Percentiles rank a stretch among this genome's conserved stretches.
phyloP scores from a whole-genome alignment of 2,113 vertebrate species.

The Myotis brandtii region DNA sequence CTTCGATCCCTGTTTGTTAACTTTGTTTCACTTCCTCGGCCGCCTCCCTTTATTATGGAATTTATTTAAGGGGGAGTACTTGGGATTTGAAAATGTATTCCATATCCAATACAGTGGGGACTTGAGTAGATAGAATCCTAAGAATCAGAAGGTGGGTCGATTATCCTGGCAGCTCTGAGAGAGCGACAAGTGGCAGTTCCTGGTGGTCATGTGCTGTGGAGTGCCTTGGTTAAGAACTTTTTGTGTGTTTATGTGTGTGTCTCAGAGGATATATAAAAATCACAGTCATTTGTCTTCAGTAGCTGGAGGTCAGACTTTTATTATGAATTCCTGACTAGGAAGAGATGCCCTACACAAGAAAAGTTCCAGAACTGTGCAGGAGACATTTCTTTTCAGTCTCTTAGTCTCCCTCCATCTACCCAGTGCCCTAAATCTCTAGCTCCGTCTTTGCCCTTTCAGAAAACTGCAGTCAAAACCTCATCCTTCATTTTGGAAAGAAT shows the following conservation, averaged over 20 bases:
- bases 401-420: not conserved
- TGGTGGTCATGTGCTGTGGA: not conserved
- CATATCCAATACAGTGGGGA: not conserved
- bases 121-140: not conserved
- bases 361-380: not conserved
- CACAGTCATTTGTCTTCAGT: not conserved
- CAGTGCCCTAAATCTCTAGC: not conserved
- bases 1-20: not conserved
- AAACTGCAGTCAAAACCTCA: not conserved
- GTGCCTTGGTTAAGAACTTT: not conserved
- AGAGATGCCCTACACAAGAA: not conserved
- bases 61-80: not conserved
- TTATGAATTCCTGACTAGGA: not conserved
- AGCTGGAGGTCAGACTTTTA: not conserved
- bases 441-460: not conserved
- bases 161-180: not conserved
- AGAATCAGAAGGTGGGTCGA: not conserved
- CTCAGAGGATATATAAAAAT: not conserved
- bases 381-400: not conserved
- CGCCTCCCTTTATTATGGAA: not conserved
- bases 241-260: not conserved
- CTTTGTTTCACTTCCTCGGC: not conserved
- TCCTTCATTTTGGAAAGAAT: not conserved
- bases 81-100: not conserved
- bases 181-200: not conserved